Conservation (phyloP, 2,113 vertebrate species). For the Scomber colias region DNA sequence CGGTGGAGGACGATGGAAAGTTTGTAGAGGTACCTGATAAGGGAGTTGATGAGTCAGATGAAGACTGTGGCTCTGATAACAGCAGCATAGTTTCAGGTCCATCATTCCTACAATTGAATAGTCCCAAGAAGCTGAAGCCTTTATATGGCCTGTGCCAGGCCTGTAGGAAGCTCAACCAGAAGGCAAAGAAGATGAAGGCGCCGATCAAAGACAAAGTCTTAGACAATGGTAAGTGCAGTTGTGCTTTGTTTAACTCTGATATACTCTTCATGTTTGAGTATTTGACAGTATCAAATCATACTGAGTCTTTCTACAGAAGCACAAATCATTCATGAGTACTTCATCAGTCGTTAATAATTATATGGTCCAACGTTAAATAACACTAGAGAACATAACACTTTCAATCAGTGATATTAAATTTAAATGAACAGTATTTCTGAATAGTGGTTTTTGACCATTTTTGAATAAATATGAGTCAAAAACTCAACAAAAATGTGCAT, state of each 20-base stretch:
- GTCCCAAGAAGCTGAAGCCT: not conserved
- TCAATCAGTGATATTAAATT: no score
- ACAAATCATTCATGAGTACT: no score
- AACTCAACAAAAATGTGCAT: no score
- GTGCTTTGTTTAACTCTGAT: not conserved
- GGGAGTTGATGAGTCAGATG: constrained; percentile 24
- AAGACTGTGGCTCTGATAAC: constrained; percentile 11
- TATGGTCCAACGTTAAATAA: no score
- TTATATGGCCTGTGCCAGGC: constrained; percentile 41
- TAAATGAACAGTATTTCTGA: no score
- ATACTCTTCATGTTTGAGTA: no score
- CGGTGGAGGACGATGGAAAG: not conserved
- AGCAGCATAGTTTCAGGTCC: constrained; percentile 64
- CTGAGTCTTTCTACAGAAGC: no score
- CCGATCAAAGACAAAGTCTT: constrained; percentile 50
- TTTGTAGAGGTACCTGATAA: not conserved
- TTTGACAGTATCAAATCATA: no score
- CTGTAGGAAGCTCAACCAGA: constrained; percentile 60
- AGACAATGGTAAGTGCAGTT: constrained; percentile 54
- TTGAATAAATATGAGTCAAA: no score
- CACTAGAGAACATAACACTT: no score
- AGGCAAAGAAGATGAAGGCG: constrained; percentile 48
- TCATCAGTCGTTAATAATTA: no score
- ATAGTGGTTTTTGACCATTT: no score
- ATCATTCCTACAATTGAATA: not conserved